Evolutionary conservation across 2,797 vertebrate genomes (phyloP), one percentile per base, ranked within the genome.

Genomic region (Tadarida brasiliensis): DNA sequence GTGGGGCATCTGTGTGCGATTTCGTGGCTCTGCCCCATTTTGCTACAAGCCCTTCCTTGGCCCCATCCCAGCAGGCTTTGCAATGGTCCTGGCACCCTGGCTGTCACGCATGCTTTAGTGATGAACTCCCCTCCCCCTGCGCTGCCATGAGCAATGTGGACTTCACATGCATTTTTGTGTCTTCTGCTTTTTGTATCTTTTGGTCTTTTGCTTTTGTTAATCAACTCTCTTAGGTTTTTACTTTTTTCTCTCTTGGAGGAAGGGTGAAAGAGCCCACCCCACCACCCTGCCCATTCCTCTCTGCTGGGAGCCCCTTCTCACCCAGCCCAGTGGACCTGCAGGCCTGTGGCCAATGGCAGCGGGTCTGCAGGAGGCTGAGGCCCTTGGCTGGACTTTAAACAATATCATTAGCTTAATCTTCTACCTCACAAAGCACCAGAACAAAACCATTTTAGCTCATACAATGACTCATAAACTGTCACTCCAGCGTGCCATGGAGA

Each of bases 31-130:
- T 86, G 39, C 17, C 24, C 39, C 82, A 19, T 54, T 73, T 56
- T 56, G 30, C 61, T 87, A n/a, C 15, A 67, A 78, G 73, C 26
- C 5, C 65, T 49, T 74, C 35, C 56, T 88, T 30, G 76, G 30
- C 24, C 24, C 17, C 44, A 19, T 16, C 20, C 0, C 10, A 74
- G 57, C 63, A 15, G 49, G 63, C 30, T 33, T 17, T 51, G 90
- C 7, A 59, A 49, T 17, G 26, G 57, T 56, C 54, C 15, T 33
- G 67, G 74, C 33, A 80, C 33, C 15, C 20, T 47, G 93, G 24
- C 70, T 96, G 78, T 90, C 93, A 91, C 3, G 24, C 73, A 49
- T 76, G 59, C 94, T 88, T 92, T 96, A 28, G 49, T 71, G 68
- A 85, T 95, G 91, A 87, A 63, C 51, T 76, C 61, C 89, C 47